Evolutionary conservation across 2,113 vertebrate species (phyloP), one percentile per base, ranked within the genome.

Genomic region (Acinonyx jubatus): DNA sequence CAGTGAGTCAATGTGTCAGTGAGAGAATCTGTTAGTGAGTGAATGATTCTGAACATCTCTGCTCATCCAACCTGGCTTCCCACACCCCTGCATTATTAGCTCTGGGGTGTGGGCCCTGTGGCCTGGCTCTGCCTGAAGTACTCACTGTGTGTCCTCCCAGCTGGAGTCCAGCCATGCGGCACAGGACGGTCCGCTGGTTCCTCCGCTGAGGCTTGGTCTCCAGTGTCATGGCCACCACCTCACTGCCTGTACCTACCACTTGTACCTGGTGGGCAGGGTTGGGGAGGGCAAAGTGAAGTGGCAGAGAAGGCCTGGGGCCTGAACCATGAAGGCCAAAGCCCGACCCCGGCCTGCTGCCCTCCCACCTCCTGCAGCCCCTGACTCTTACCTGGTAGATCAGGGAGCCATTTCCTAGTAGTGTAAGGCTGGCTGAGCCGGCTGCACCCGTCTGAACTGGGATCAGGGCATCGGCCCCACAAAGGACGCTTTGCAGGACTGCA

Each of bases 131-230:
- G 31, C 85, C 45, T 45, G 23, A 27, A 45, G 45, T 0, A 0
- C 98, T 99, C 48, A 99, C 99, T 96, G 31, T 98, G 38, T 99
- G 0, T 98, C 98, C 74, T 95, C 98, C 96, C 84, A 99, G 97
- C 93, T 98, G 98, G 63, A 99, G 63, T 0, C 98, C 94, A 0
- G 99, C 99, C 99, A 99, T 98, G 98, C 99, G 99, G 1, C 99
- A 99, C 55, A 99, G 98, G 69, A 99, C 80, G 0, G 99, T 99
- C 68, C 99, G 99, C 98, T 99, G 99, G 98, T 98, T 99, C 65
- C 99, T 99, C 29, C 99, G 98, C 55, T 99, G 98, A 1, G 99
- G 99, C 92, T 99, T 99, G 98, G 99, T 99, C 99, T 99, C 99
- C 19, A 99, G 98, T 0, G 99, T 99, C 98, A 99, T 96, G 16